Evolutionary conservation across 2,113 vertebrate species (phyloP).

Genomic region (Eptesicus fuscus): DNA sequence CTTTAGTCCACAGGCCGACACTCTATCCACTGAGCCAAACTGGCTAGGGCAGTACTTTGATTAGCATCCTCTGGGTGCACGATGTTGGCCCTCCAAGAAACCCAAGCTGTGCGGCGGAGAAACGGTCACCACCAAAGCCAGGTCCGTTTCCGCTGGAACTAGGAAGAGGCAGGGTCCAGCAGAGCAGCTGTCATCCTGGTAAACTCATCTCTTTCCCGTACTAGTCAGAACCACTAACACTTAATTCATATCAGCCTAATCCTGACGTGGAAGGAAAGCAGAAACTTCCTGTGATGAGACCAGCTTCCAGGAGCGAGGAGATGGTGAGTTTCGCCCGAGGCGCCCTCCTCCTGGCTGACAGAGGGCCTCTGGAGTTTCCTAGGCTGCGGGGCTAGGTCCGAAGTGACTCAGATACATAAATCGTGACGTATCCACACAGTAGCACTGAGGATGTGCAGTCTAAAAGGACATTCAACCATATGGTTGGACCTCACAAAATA

Average conservation of each 20-base stretch:
- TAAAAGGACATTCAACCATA: rapidly evolving
- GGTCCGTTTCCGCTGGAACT: background rate
- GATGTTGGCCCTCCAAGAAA: too few relatives aligned
- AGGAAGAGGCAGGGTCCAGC: background rate
- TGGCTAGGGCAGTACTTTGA: background rate
- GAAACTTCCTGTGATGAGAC: background rate
- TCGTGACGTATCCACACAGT: rapidly evolving
- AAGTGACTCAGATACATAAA: background rate
- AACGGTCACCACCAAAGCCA: background rate
- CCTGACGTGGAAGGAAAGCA: background rate
- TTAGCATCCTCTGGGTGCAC: rapidly evolving
- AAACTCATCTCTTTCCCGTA: background rate
- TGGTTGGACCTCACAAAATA: background rate
- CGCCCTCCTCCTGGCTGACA: background rate
- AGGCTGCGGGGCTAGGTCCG: background rate
- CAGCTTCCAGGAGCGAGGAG: background rate
- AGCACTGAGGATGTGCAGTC: rapidly evolving
- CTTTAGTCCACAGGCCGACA: too few relatives aligned
- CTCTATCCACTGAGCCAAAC: too few relatives aligned
- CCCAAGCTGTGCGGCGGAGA: background rate
- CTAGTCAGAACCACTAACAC: background rate
- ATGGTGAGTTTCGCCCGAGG: background rate
- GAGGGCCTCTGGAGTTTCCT: background rate
- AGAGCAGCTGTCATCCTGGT: background rate
- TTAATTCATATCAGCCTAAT: background rate